Evolutionary conservation across 2,113 vertebrate genomes (phyloP), one percentile per base, ranked within the genome.

Genomic region (Chelonoidis abingdonii): DNA sequence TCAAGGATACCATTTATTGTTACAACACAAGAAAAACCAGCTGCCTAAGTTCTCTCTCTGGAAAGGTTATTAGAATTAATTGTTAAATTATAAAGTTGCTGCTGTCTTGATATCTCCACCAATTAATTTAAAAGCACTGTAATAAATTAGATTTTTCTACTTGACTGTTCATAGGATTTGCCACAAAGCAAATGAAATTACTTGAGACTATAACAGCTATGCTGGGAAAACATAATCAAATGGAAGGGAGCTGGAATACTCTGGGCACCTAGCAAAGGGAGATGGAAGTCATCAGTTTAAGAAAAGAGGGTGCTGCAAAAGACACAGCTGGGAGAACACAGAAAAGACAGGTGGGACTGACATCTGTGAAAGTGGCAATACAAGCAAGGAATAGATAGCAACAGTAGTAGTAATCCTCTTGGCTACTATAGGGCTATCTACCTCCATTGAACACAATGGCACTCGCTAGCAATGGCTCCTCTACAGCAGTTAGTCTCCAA

Each of bases 61-160:
- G 57, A 54, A 90, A 93, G 27, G 65, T 29, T 81, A 81, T 57
- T 52, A 4, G 57, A 83, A 89, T 87, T 79, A 89, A 75, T 41
- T 54, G 27, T 38, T 78, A 38, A 56, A 87, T 83, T 17, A 86
- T 16, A 31, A 69, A 84, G 76, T 52, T 65, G 94, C 54, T 7
- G 8, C 69, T 86, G 82, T 69, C 83, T 80, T 13, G 6, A 1
- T 76, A 80, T 49, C 90, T 87, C 87, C 85, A 83, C 53, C 76
- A 75, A 83, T 94, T 92, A 93, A 88, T 56, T 94, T 83, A 86
- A 88, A 69, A 94, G 80, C 4, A 1, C 72, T n/a, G 57, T 8
- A 65, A 90, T 24, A 92, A 94, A 94, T 90, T 19, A 49, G 69
- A 41, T 57, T 54, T 50, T 86, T 29, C 47, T 57, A 38, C 49